Evolutionary conservation across 2,797 vertebrate genomes (phyloP), one percentile per base, ranked within the genome.

Genomic region (Zonotrichia albicollis): DNA sequence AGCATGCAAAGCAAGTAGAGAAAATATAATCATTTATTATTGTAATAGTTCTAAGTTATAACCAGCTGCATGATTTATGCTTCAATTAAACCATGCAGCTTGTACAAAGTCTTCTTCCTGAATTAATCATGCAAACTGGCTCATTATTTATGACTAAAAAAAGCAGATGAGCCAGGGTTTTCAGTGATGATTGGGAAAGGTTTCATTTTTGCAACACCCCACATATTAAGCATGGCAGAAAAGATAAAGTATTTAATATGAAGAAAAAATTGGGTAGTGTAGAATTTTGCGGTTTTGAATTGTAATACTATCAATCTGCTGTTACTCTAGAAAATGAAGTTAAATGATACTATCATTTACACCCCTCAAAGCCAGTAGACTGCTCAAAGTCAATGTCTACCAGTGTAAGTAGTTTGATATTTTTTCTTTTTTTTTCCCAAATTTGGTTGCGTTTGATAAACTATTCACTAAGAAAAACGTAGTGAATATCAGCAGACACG

Each of bases 21-120:
- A 96, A 93, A 95, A 94, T 85, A 92, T 81, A 91, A 96, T 95
- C 34, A 94, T 95, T 95, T 94, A 93, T 94, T 96, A 92, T 93
- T 86, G 85, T 93, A 93, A 87, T 93, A 87, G 84, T 73, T 92
- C 65, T 70, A 87, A 51, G 86, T 94, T 96, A 84, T 90, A 96
- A 96, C 82, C 84, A 96, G 88, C 73, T 96, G 81, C 74, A 95
- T 96, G 96, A 96, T 97, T 96, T 96, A 96, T 96, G 74, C 50
- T 93, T 95, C 93, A 97, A 94, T 96, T 96, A 96, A 95, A 96
- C 72, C 81, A 62, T 91, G 88, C 30, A 87, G 79, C 84, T 96
- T 92, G 77, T 89, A 94, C 74, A 85, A 94, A 97, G 79, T 92
- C 88, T 38, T 93, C 85, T 96, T 95, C 82, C 84, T 88, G 79